Conservation (phyloP, 2,113 vertebrate genomes). For the Scytalopus superciliaris region DNA sequence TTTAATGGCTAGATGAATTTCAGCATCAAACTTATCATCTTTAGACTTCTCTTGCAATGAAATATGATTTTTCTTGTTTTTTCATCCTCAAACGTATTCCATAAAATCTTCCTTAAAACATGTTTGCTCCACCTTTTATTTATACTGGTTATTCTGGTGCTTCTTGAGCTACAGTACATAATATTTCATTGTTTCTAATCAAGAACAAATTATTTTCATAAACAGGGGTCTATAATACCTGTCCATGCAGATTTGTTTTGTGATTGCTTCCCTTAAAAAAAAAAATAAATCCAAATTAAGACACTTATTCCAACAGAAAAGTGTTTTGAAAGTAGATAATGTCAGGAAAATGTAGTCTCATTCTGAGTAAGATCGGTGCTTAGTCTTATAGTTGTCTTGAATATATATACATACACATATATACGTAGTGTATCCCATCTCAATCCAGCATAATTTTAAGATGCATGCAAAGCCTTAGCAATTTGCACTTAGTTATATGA, state of each 20-base stretch:
- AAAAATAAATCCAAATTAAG: neutral
- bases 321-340: neutral
- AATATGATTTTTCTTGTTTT: neutral
- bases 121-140: neutral
- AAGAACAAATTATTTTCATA: neutral
- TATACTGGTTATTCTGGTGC: neutral
- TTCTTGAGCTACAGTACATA: neutral
- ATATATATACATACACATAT: too few relatives aligned
- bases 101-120: neutral
- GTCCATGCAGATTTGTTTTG: neutral
- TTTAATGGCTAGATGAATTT: neutral
- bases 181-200: neutral
- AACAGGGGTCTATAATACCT: neutral
- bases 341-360: neutral
- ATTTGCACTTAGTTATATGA: neutral
- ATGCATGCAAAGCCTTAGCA: neutral
- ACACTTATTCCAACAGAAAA: neutral
- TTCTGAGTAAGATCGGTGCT: neutral
- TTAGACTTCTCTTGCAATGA: neutral
- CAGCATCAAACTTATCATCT: neutral
- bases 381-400: neutral
- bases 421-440: neutral
- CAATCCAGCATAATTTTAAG: neutral
- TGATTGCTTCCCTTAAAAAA: neutral
- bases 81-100: neutral